Evolutionary conservation across 2,797 vertebrate genomes (phyloP).

Genomic region (Neoniphon sammara): DNA sequence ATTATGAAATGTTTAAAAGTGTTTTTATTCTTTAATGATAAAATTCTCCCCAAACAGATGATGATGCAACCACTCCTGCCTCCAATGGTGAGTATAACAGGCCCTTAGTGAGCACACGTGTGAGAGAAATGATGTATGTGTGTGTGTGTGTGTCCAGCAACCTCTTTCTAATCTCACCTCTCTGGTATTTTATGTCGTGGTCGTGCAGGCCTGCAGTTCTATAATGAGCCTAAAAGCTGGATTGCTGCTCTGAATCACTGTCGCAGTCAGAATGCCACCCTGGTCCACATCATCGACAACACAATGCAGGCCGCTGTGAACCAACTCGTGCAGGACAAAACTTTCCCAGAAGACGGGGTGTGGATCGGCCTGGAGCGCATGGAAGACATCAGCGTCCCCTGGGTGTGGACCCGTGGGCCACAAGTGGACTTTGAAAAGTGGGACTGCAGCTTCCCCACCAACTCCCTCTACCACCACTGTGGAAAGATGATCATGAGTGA

Average conservation of each 20-base stretch:
- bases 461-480: constrained; percentile 21
- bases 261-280: fast-evolving
- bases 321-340: fast-evolving
- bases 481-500: neutral
- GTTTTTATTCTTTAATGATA: too few species aligned
- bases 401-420: constrained; percentile 11
- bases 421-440: too few species aligned
- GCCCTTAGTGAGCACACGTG: too few species aligned
- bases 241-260: constrained; percentile 30
- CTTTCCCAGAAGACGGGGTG: neutral
- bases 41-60: too few species aligned
- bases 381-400: neutral
- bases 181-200: neutral
- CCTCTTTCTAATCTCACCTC: neutral
- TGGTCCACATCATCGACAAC: neutral
- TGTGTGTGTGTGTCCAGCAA: too few species aligned
- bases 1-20: too few species aligned
- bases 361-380: constrained; percentile 47
- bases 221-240: neutral
- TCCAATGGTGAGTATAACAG: too few species aligned
- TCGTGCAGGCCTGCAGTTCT: neutral
- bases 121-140: too few species aligned
- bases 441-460: neutral
- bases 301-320: fast-evolving
- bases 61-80: too few species aligned